Evolutionary conservation across 92 coral and sea anemone species (phyloP), one percentile per base, ranked within the genome.

Genomic region (Diadumene lineata): DNA sequence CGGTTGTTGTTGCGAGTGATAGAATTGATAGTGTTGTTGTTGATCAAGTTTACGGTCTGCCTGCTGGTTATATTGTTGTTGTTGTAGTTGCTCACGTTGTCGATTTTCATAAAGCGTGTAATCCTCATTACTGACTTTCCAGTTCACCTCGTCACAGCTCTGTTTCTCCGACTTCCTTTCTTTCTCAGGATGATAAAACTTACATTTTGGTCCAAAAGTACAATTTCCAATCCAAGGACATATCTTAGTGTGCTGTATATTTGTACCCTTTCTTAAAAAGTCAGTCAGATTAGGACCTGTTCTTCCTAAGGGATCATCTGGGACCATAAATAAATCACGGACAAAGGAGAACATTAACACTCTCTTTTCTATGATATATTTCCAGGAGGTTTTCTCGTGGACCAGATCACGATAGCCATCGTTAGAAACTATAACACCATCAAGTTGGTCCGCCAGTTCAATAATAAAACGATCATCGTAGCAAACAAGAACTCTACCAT

Each of bases 301-400:
- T 29, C 92, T 78, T 17, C 99, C 99, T 34, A 96, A 79, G 0
- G 99, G 99, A 61, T 96, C 99, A 70, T 92, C 96, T 1, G 99
- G 97, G 0, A 83, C 89, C 99, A 96, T 96, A 64, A 96, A 96
- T 44, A 70, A 70, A 62, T 96, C 91, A 13, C 90, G 87, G 11
- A 81, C 96, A 79, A 96, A 88, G 0, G 90, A 83, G 74, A 89
- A 96, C 93, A 82, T 89, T 56, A 96, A 77, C 1, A 93, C 80
- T 33, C 99, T 80, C 60, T 83, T 84, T 48, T 96, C 99, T 9
- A 92, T 92, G 4, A 93, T 89, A 53, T 89, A 91, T 69, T 76
- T 84, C 99, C 99, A 96, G 43, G 56, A 68, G 0, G 88, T 79
- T 60, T 82, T 92, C 43, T 96, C 97, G 18, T 79, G 68, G 6